These are phyloP conservation scores for Ruditapes philippinarum DNA, from an alignment of 1,140 invertebrate genomes.

Conservation along the genomic window DNA sequence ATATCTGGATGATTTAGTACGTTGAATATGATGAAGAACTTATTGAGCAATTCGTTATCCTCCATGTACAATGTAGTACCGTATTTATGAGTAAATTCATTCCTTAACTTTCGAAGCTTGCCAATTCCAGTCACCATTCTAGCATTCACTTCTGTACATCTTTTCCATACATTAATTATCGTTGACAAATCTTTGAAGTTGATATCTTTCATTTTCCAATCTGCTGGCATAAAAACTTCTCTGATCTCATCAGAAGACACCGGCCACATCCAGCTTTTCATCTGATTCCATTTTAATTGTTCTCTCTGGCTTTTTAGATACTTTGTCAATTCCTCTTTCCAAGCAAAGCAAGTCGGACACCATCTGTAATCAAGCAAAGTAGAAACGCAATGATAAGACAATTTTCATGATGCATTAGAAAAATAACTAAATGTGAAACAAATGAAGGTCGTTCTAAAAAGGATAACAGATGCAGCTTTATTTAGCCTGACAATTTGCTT, in stretches of 20 bases:
- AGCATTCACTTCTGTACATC: neutral
- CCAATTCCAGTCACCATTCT: neutral
- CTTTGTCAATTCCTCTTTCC: neutral
- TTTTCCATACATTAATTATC: neutral
- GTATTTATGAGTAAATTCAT: neutral
- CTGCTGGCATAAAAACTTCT: neutral
- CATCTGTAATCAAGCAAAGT: no score
- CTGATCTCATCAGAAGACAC: neutral
- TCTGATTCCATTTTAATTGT: neutral
- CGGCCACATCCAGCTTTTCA: neutral
- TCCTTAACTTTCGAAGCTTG: neutral
- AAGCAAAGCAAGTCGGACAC: neutral
- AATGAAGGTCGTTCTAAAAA: no score
- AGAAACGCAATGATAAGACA: no score
- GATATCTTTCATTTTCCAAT: neutral
- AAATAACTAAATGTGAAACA: no score
- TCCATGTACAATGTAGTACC: neutral
- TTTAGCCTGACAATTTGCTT: no score
- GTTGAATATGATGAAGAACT: neutral
- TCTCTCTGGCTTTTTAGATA: neutral
- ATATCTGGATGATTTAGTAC: neutral
- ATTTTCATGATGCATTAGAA: no score
- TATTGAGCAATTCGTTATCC: neutral
- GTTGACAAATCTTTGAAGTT: neutral
- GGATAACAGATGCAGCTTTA: no score